Evolutionary conservation across 1,140 invertebrate species (phyloP).

Genomic region (Philopotamus ludificatus): DNA sequence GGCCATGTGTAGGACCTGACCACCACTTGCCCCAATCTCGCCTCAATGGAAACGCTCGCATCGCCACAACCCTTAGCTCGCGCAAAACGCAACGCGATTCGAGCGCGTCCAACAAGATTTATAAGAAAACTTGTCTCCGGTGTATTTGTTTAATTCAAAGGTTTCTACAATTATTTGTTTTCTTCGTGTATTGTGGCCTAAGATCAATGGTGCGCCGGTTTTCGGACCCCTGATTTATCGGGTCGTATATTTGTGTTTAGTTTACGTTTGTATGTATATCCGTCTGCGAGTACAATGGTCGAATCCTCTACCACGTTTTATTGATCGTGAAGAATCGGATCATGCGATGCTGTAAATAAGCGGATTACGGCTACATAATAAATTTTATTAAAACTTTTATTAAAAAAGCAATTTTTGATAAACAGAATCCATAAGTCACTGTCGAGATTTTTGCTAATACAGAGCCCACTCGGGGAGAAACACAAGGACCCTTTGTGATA

Average conservation of each 20-base stretch:
- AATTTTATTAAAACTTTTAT: no score
- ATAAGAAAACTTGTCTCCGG: no score
- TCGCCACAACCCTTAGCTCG: background rate
- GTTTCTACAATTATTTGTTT: conserved; percentile 1
- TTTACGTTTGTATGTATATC: no score
- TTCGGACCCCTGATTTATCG: no score
- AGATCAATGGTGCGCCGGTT: background rate
- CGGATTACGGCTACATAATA: no score
- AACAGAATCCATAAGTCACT: conserved; percentile 39
- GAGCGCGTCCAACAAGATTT: no score
- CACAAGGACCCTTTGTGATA: background rate
- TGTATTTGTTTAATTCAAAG: conserved; percentile 1
- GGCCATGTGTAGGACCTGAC: conserved; percentile 1
- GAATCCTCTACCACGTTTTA: no score
- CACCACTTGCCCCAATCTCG: background rate
- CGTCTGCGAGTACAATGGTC: no score
- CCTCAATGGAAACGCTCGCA: background rate
- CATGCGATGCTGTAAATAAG: no score
- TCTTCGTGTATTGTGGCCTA: background rate
- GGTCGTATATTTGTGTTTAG: no score
- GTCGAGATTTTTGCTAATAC: conserved; percentile 40
- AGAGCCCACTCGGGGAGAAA: conserved; percentile 31
- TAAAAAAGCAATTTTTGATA: no score
- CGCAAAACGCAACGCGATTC: conserved; percentile 1
- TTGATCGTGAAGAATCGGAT: no score